Percentiles rank a stretch among this genome's conserved stretches.
phyloP scores from a whole-genome alignment of 2,113 vertebrate species.

The Osmerus mordax region DNA sequence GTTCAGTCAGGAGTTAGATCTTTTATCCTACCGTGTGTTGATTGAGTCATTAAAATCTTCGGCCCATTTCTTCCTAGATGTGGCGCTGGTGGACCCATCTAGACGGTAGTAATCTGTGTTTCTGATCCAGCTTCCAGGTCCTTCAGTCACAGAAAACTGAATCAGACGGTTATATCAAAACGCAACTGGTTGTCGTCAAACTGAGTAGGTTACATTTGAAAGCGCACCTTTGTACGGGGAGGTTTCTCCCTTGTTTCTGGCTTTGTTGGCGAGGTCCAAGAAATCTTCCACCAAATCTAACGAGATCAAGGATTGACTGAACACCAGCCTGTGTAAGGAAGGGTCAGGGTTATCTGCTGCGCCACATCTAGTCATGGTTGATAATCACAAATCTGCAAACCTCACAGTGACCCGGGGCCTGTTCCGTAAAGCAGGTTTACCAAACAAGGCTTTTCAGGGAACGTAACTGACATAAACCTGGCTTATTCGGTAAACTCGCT shows the following conservation, averaged over 20 bases:
- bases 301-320: constrained; percentile 95
- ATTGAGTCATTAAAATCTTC: constrained; percentile 85
- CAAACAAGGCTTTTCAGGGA: too few species aligned
- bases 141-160: constrained; percentile 39
- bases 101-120: constrained; percentile 94
- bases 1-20: too few species aligned
- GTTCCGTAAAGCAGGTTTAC: too few species aligned
- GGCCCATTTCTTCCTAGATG: constrained; percentile 86
- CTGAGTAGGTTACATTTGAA: background rate
- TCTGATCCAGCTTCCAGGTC: constrained; percentile 85
- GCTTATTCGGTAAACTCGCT: background rate
- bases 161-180: background rate
- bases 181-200: too few species aligned
- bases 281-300: constrained; percentile 93
- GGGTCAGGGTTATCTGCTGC: background rate
- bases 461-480: background rate
- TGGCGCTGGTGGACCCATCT: constrained; percentile 83
- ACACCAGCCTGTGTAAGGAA: constrained; percentile 80
- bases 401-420: background rate
- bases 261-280: constrained; percentile 78
- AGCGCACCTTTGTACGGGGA: constrained; percentile 82
- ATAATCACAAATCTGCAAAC: background rate
- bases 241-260: constrained; percentile 71
- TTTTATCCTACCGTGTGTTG: constrained; percentile 79
- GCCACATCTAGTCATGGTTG: background rate